Evolutionary conservation across 2,113 vertebrate species (phyloP).

Genomic region (Rhinoptilus africanus): DNA sequence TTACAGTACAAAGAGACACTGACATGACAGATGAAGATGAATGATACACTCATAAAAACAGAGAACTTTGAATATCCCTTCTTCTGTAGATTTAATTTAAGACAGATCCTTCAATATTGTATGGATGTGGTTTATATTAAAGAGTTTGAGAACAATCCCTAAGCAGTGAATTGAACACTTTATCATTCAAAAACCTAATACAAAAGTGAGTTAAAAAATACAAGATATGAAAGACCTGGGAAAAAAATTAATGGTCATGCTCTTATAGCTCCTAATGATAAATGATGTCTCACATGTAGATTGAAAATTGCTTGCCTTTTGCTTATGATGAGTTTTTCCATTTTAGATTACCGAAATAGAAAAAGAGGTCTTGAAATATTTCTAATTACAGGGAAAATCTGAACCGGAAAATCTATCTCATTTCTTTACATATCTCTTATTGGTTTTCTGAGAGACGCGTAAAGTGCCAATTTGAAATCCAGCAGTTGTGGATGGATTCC

Average conservation of each 20-base stretch:
- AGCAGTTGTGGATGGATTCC: not conserved
- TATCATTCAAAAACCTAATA: constrained; percentile 46
- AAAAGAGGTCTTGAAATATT: constrained; percentile 43
- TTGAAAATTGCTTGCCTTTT: constrained; percentile 36
- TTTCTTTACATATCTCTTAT: constrained; percentile 16
- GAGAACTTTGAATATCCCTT: not conserved
- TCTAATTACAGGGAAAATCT: constrained; percentile 55
- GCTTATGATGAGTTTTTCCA: constrained; percentile 18
- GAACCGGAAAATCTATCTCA: constrained; percentile 27
- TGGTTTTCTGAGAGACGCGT: constrained; percentile 28
- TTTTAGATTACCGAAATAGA: constrained; percentile 30
- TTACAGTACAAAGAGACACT: not conserved
- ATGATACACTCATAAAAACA: not conserved
- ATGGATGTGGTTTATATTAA: constrained; percentile 39
- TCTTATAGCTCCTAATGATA: not conserved
- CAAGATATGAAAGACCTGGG: not conserved
- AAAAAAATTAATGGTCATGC: constrained; percentile 8
- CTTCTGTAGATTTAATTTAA: constrained; percentile 41
- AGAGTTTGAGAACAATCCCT: constrained; percentile 28
- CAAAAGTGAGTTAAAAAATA: constrained; percentile 35
- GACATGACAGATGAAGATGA: constrained; percentile 33
- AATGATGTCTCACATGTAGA: not conserved
- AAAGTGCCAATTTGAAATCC: not conserved
- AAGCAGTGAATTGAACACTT: not conserved
- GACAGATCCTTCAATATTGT: constrained; percentile 10